These are phyloP conservation scores for Melanotaenia maccullochi DNA, from an alignment of 2,797 vertebrate species.

Conservation along the genomic window DNA sequence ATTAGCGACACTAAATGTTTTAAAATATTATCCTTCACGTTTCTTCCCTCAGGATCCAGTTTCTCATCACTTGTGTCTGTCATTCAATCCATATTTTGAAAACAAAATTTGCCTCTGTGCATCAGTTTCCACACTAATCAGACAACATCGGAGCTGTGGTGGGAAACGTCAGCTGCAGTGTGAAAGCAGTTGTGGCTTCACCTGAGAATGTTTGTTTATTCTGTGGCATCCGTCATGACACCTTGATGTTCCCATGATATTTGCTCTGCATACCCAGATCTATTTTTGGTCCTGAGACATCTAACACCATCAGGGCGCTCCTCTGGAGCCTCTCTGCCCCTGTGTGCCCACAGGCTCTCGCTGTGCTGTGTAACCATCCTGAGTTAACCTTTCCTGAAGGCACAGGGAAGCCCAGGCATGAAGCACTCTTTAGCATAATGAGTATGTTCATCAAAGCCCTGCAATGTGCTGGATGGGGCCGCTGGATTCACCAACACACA, in stretches of 20 bases:
- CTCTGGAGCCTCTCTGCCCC: slow-evolving; percentile 62
- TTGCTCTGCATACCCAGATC: slow-evolving; percentile 66
- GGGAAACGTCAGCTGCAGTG: slow-evolving; percentile 10
- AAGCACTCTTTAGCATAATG: slow-evolving; percentile 88
- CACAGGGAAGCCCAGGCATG: slow-evolving; percentile 82
- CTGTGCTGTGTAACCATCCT: slow-evolving; percentile 83
- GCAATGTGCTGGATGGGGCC: slow-evolving; percentile 71
- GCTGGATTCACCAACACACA: slow-evolving; percentile 67
- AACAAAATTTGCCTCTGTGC: slow-evolving; percentile 2
- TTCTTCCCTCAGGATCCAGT: background rate
- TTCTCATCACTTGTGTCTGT: background rate
- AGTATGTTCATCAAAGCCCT: slow-evolving; percentile 87
- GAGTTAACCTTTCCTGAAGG: slow-evolving; percentile 90
- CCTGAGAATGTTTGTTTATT: slow-evolving; percentile 51
- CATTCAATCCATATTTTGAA: background rate
- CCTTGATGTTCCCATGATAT: slow-evolving; percentile 74
- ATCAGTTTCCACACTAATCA: slow-evolving; percentile 2
- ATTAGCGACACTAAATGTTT: background rate
- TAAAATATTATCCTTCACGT: background rate
- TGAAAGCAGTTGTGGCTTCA: slow-evolving; percentile 28
- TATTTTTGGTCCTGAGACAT: slow-evolving; percentile 72
- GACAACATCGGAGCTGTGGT: slow-evolving; percentile 7
- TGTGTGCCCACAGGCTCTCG: slow-evolving; percentile 64
- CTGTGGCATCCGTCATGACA: slow-evolving; percentile 33
- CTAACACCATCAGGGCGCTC: slow-evolving; percentile 57